phyloP scores from a whole-genome alignment of 2,797 vertebrate species.

The Amphiprion clarkii region DNA sequence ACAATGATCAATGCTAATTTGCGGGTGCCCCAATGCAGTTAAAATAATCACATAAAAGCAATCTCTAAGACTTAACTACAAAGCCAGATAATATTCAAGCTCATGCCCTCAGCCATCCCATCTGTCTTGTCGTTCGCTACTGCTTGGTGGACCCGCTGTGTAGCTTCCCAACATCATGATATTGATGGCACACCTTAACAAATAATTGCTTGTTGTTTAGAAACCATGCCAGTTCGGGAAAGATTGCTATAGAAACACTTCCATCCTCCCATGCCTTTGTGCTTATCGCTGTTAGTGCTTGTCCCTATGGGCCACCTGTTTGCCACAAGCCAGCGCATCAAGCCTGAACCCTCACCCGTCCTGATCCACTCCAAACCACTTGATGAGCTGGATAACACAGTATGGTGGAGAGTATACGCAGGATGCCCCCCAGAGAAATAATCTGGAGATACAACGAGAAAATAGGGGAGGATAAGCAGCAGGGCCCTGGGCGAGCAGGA shows the following conservation, averaged over 20 bases:
- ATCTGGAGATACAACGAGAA: conserved; percentile 66
- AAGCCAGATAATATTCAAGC: conserved; percentile 60
- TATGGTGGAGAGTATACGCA: conserved; percentile 59
- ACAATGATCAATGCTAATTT: conserved; percentile 66
- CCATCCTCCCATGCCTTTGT: conserved; percentile 33
- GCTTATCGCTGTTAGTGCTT: conserved; percentile 46
- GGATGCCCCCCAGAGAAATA: conserved; percentile 75
- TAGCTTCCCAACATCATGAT: conserved; percentile 63
- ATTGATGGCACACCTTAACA: conserved; percentile 53
- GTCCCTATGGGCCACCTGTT: conserved; percentile 72
- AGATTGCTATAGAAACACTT: conserved; percentile 46
- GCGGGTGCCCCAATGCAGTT: conserved; percentile 27
- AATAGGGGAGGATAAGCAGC: conserved; percentile 64
- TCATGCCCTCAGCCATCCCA: conserved; percentile 56
- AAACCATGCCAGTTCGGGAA: conserved; percentile 38
- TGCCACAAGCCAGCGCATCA: conserved; percentile 63
- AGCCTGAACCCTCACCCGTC: conserved; percentile 55
- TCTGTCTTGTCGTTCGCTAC: conserved; percentile 58
- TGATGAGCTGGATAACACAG: conserved; percentile 76
- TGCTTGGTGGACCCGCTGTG: conserved; percentile 42
- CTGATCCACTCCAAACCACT: conserved; percentile 70
- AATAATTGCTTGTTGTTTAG: conserved; percentile 57
- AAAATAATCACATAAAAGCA: conserved; percentile 61
- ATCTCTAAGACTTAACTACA: conserved; percentile 37
- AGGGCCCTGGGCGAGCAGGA: conserved; percentile 61